Evolutionary conservation across 2,113 vertebrate genomes (phyloP), one percentile per base, ranked within the genome.

Genomic region (Peucedramus taeniatus): DNA sequence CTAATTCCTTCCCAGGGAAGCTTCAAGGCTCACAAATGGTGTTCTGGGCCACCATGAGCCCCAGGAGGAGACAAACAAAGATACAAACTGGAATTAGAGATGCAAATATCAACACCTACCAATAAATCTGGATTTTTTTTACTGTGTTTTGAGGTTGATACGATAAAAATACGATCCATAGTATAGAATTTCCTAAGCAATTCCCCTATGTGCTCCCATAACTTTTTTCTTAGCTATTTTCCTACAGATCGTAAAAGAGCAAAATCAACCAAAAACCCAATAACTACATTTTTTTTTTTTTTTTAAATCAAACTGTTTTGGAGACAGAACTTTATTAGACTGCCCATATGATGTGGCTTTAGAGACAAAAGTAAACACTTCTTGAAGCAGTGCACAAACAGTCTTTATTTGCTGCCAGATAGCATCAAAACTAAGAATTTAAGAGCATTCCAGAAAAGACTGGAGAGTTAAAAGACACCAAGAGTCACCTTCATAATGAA

Each of bases 351-450:
- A 78, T n/a, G 16, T 4, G 64, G 69, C 27, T 85, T 83, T 76
- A 91, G 42, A 72, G 42, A 39, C 44, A 59, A 72, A 85, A 72
- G 54, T 79, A 86, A 94, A 89, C 40, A 71, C 6, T 65, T 33
- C 5, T 60, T 31, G 42, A 60, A 13, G 15, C 18, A 88, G 26
- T 24, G 40, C 40, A 80, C 27, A 59, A 70, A n/a, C 14, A 37
- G 44, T 24, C 26, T 37, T 83, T 79, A 37, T 85, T 54, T 79
- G 61, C 49, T 57, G n/a, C 15, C 61, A 93, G 61, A 87, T 39
- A 91, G 12, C 64, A 92, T 56, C 84, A 82, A 65, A 72, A 26
- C 44, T 27, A 75, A 79, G 84, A 76, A 72, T 87, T 91, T 85
- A 83, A 39, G 59, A 94, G 54, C 50, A 74, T 63, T 91, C 54